phyloP scores from a whole-genome alignment of 1,140 invertebrate genomes.

The Trachymyrmex cornetzi region DNA sequence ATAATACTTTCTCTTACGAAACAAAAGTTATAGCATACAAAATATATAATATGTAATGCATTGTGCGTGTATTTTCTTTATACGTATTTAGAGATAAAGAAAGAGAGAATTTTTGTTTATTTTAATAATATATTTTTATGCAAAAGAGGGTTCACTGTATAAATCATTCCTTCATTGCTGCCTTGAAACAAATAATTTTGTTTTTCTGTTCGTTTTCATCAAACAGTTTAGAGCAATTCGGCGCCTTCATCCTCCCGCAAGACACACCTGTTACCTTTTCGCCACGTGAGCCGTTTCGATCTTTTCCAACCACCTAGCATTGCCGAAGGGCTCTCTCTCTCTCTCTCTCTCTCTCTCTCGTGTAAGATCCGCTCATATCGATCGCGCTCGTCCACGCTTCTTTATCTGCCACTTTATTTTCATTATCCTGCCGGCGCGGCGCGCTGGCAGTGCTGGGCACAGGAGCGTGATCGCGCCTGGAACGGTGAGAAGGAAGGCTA shows the following conservation, averaged over 20 bases:
- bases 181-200: neutral
- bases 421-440: constrained; percentile 47
- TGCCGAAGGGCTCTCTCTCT: constrained; percentile 44
- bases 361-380: constrained; percentile 38
- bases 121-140: neutral
- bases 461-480: constrained; percentile 40
- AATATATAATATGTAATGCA: neutral
- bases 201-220: neutral
- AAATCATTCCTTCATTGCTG: neutral
- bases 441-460: neutral
- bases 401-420: constrained; percentile 61
- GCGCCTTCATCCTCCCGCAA: neutral
- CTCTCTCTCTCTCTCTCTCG: constrained; percentile 43
- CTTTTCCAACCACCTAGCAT: constrained; percentile 4
- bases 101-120: constrained; percentile 5
- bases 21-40: neutral
- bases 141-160: neutral
- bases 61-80: too few relatives aligned
- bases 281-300: constrained; percentile 24
- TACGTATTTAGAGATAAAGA: neutral
- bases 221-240: neutral
- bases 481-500: constrained; percentile 29
- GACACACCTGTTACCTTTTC: constrained; percentile 40
- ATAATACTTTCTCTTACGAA: neutral
- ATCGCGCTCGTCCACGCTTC: constrained; percentile 55